These are phyloP conservation scores for Gonatopus flavifemur DNA, from an alignment of 1,140 invertebrate genomes.

Conservation along the genomic window DNA sequence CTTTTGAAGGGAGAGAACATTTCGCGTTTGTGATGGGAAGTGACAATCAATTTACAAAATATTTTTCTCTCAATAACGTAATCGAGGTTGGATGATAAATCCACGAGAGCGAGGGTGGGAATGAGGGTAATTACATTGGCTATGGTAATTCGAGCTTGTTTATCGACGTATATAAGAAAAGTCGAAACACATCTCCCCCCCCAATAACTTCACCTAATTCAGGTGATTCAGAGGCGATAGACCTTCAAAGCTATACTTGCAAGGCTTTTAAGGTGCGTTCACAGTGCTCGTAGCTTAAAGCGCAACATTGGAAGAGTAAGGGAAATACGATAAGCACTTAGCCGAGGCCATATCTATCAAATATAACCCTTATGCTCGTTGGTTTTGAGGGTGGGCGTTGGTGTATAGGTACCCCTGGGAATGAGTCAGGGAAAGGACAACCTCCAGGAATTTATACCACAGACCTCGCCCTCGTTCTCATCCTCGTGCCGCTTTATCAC, in stretches of 20 bases:
- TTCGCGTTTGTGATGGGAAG: too few relatives aligned
- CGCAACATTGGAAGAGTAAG: slow-evolving; percentile 16
- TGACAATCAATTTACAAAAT: too few relatives aligned
- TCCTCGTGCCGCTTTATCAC: slow-evolving; percentile 44
- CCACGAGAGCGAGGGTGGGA: too few relatives aligned
- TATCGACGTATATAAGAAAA: too few relatives aligned
- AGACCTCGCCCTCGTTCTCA: slow-evolving; percentile 37
- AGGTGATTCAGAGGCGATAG: not conserved
- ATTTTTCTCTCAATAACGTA: too few relatives aligned
- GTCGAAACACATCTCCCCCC: too few relatives aligned
- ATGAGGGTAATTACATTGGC: too few relatives aligned
- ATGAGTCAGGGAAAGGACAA: slow-evolving; percentile 44
- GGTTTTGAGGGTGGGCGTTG: slow-evolving; percentile 36
- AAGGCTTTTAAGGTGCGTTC: slow-evolving; percentile 29
- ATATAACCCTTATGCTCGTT: slow-evolving; percentile 55
- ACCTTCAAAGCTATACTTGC: slow-evolving; percentile 18
- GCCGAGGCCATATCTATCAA: slow-evolving; percentile 54
- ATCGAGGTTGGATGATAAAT: too few relatives aligned
- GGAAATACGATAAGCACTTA: slow-evolving; percentile 60
- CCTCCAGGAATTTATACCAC: slow-evolving; percentile 54
- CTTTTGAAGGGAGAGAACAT: too few relatives aligned
- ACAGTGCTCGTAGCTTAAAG: slow-evolving; percentile 31
- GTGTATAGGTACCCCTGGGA: slow-evolving; percentile 37
- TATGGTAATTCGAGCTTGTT: too few relatives aligned
- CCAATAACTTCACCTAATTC: too few relatives aligned